phyloP scores from a whole-genome alignment of 2,113 vertebrate species.

The Dipodomys ordii region DNA sequence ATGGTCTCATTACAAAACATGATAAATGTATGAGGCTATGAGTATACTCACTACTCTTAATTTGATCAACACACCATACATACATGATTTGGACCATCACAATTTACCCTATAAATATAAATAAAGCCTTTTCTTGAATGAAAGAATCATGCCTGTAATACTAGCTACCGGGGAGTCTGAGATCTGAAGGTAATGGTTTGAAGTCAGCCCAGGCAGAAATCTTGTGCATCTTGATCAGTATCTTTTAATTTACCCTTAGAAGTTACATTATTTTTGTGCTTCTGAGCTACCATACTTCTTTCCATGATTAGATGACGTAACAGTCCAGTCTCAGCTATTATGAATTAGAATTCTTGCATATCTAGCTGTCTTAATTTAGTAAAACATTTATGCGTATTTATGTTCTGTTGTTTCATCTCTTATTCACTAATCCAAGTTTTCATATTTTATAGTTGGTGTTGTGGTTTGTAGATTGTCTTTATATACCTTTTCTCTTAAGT shows the following conservation, averaged over 20 bases:
- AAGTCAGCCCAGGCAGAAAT: too few relatives aligned
- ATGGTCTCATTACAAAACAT: neutral
- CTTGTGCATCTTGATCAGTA: too few relatives aligned
- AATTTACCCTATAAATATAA: neutral
- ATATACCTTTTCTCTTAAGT: neutral
- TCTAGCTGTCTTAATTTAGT: conserved; percentile 16
- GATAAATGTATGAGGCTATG: neutral
- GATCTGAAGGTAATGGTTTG: too few relatives aligned
- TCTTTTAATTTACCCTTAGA: neutral
- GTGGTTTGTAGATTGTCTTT: neutral
- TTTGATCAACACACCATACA: neutral
- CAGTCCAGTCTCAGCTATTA: neutral
- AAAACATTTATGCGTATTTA: neutral
- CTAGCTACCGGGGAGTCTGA: too few relatives aligned
- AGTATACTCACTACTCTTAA: neutral
- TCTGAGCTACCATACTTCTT: neutral
- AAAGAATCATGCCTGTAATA: too few relatives aligned
- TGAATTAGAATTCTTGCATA: neutral
- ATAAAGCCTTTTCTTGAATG: too few relatives aligned
- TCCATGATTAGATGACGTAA: neutral
- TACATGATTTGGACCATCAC: neutral
- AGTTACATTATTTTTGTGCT: conserved; percentile 20
- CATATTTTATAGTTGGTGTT: conserved; percentile 1
- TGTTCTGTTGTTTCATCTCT: conserved; percentile 12
- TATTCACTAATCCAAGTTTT: neutral